Conservation (phyloP, 2,888 invertebrate species). For the Zonitis immaculata region DNA sequence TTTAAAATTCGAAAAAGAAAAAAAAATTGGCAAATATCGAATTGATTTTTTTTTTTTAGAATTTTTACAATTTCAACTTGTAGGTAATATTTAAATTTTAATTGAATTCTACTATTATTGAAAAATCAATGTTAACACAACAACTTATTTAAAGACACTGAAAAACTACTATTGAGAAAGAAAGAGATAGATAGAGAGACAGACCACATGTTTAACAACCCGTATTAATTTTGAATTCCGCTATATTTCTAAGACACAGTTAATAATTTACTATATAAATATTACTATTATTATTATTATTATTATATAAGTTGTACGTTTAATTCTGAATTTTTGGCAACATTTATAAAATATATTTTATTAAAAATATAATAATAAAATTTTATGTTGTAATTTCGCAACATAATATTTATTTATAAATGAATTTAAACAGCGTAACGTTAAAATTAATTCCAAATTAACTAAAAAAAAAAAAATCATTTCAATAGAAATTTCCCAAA, state of each 20-base stretch:
- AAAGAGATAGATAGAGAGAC: too few relatives aligned
- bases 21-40: background rate
- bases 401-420: too few relatives aligned
- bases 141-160: conserved; percentile 15
- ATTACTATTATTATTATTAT: conserved; percentile 12
- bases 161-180: conserved; percentile 7
- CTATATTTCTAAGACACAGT: conserved; percentile 14
- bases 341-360: background rate
- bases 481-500: too few relatives aligned
- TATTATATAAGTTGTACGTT: conserved; percentile 11
- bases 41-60: too few relatives aligned
- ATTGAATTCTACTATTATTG: too few relatives aligned
- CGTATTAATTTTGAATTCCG: conserved; percentile 19
- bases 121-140: conserved; percentile 1
- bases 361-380: too few relatives aligned
- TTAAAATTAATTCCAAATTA: too few relatives aligned
- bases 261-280: conserved; percentile 8
- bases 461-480: too few relatives aligned
- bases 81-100: too few relatives aligned
- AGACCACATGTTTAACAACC: conserved; percentile 4
- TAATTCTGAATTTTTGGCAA: conserved; percentile 5
- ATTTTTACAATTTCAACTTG: too few relatives aligned
- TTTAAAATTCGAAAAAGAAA: background rate
- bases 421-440: too few relatives aligned
- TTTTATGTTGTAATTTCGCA: too few relatives aligned